Evolutionary conservation across 2,113 vertebrate species (phyloP).

Genomic region (Dryoscopus gambensis): DNA sequence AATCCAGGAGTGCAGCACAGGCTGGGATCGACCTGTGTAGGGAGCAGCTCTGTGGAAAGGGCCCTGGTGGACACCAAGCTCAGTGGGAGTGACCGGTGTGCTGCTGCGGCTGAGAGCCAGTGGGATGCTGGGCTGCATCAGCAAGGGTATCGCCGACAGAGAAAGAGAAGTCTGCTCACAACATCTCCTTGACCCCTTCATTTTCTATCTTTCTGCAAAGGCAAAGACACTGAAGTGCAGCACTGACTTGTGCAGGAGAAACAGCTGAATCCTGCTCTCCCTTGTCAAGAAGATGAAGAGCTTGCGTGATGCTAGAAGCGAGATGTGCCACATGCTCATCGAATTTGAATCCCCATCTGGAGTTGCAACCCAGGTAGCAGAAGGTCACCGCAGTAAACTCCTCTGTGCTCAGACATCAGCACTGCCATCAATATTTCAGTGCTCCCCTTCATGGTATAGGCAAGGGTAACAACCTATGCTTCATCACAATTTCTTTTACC

Average conservation of each 20-base stretch:
- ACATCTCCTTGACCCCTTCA: not conserved
- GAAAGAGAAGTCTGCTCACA: not conserved
- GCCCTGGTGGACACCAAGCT: not conserved
- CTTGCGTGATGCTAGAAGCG: not conserved
- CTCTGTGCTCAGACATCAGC: not conserved
- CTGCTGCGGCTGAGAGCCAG: not conserved
- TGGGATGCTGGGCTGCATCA: not conserved
- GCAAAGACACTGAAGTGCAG: not conserved
- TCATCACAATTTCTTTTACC: not conserved
- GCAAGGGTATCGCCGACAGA: rapidly evolving
- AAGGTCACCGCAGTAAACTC: not conserved
- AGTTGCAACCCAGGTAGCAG: not conserved
- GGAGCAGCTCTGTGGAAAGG: not conserved
- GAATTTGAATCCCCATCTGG: not conserved
- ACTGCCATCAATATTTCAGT: not conserved
- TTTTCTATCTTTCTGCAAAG: not conserved
- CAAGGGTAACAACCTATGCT: not conserved
- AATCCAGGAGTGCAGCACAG: not conserved
- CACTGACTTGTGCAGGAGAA: not conserved
- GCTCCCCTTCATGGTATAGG: not conserved
- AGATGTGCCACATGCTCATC: not conserved
- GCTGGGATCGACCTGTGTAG: not conserved
- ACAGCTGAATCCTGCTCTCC: not conserved
- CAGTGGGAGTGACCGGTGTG: not conserved
- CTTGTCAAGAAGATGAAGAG: conserved; percentile 11